Evolutionary conservation across 2,888 invertebrate genomes (phyloP), one percentile per base, ranked within the genome.

Genomic region (Strigamia maritima): DNA sequence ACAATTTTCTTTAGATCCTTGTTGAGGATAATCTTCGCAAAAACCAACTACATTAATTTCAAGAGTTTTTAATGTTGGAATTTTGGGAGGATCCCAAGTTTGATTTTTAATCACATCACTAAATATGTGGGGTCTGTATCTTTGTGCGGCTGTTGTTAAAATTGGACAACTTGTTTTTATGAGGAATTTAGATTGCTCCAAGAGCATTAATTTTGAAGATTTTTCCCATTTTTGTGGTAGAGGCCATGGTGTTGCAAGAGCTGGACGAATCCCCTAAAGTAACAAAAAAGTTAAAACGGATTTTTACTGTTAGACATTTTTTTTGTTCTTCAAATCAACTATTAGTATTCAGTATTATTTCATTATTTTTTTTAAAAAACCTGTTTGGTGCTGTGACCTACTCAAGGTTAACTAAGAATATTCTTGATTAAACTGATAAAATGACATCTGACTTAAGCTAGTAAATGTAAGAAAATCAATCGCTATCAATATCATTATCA

Each of bases 1-100:
- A 93, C 92, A 94, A 82, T 90, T 89, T 86, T 95, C 95, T 84
- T 92, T 90, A 90, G 93, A 93, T 76, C 89, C 85, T 40, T 91
- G 86, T 80, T 89, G 86, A 0, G 94, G 94, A 83, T 89, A 88
- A 0, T 87, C 86, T 83, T 91, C 90, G 84, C 94, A 95, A 0
- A 88, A 86, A 6, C 87, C 85, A 31, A 85, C 86, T 76, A 94
- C 85, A 40, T 88, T 85, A 0, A 94, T 87, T n/a, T 85, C 84
- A 16, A 92, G 83, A 78, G 10, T 4, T 28, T 28, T 16, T 10
- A 35, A 76, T 12, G 8, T 38, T 22, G 31, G 31, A n/a, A 22
- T 35, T 28, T 28, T 35, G 8, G 35, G 76, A 6, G 35, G 4
- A 38, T 0, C 14, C 10, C 38, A 12, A 28, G 22, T 35, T 19